Evolutionary conservation across 2,888 invertebrate species (phyloP), one percentile per base, ranked within the genome.

Genomic region (Leptothorax acervorum): DNA sequence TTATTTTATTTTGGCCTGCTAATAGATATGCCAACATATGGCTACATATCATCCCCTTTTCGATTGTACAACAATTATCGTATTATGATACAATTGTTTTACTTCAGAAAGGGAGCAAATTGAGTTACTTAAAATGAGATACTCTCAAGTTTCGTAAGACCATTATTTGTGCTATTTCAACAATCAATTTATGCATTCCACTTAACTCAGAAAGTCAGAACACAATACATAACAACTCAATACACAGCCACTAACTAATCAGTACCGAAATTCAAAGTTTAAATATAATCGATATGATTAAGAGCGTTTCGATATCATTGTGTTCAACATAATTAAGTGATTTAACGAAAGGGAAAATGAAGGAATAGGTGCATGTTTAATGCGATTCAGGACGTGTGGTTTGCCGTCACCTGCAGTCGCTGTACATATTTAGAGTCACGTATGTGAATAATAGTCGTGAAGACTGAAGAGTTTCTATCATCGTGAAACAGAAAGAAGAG

Each of bases 261-360:
- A 75, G 11, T 68, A 68, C n/a, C 18, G 28, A 48, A 63, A 65
- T 76, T 82, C 23, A 5, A 73, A 65, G 62, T 65, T 57, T 75
- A 23, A 82, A 45, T 55, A 55, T 75, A 82, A 82, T 39, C 45
- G 15, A 93, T 90, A 93, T 93, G 92, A 93, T 93, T 89, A 89
- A 92, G 66, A 88, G 85, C 86, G 83, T 91, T 87, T 92, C 89
- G 92, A 92, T 55, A 66, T 93, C 91, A 93, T 92, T 93, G 94
- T 93, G 94, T 94, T 94, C 94, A 94, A 92, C 89, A 75, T 92
- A 90, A 89, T 86, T 92, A 92, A 90, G 90, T 90, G 89, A 90
- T 84, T 82, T 87, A 84, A 87, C 82, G 28, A 85, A 85, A 66
- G 71, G 81, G 68, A 83, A 71, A 75, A 79, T 70, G 82, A 74